Base-by-base conservation (phyloP, 2,888 invertebrate species). In the Stenotaenia linearis region DNA sequence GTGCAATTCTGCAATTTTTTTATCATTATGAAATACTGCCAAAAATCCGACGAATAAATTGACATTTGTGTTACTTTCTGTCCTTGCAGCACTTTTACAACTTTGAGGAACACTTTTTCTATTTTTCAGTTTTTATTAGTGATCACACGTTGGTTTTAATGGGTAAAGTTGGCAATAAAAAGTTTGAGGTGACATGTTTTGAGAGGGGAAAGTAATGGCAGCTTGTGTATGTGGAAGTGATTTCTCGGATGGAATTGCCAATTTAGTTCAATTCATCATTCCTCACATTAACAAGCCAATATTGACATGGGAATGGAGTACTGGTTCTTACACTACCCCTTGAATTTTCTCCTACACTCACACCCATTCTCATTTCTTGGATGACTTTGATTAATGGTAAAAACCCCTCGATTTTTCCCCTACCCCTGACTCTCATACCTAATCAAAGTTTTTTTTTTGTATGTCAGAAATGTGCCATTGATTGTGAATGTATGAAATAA, bases 221-320 rank as follows among this genome's bases (percentile, higher is more conserved):
- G 25, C 7, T 5, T 61, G 61, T 61, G 61, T 25, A 28, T 61
- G 61, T 61, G 61, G 61, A 61, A 61, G 61, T 61, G 61, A 61
- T 61, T 61, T 61, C 61, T 61, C 25, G 23, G 61, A 25, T 61
- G 61, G 61, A 61, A 61, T 61, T 61, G 25, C 61, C 61, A 61
- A 61, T 61, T 61, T 61, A 25, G 61, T 61, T 28, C 61, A 61
- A 61, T 61, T 61, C 61, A 61, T 61, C 61, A 61, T 61, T 61
- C 61, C 25, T 28, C 61, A 61, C 61, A 61, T 61, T 61, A 61
- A 61, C 61, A 61, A 61, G 61, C 61, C 61, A 61, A 25, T 61
- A 61, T 61, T 61, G 61, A 61, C 61, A 61, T 61, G 61, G 61
- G 61, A 25, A 61, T 61, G 61, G 25, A 61, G 61, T 61, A 9